phyloP scores from a whole-genome alignment of 2,888 invertebrate species.

The Neoitamus cyanurus region DNA sequence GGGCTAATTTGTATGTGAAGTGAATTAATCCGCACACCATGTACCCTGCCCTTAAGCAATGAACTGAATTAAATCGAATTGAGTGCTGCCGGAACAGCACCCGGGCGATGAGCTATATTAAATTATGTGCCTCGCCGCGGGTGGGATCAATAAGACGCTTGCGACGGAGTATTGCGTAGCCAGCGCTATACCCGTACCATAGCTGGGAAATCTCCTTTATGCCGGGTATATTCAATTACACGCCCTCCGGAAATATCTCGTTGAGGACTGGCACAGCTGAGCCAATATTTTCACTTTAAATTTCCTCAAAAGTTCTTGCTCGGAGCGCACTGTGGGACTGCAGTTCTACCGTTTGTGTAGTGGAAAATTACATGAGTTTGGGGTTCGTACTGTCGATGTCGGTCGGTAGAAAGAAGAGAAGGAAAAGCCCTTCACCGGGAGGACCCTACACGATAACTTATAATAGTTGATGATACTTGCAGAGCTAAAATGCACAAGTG shows the following conservation, averaged over 20 bases:
- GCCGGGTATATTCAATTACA: conserved; percentile 1
- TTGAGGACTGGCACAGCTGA: not conserved
- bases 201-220: not conserved
- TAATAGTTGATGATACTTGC: not conserved
- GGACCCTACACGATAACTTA: not conserved
- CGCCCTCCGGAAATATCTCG: not conserved
- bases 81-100: not conserved
- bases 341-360: not conserved
- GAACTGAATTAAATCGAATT: not conserved
- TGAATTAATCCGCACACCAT: not conserved
- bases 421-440: not conserved
- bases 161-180: not conserved
- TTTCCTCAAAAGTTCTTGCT: not conserved
- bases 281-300: not conserved
- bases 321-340: not conserved
- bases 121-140: not conserved
- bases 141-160: not conserved
- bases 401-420: not conserved
- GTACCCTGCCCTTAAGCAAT: not conserved
- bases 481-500: not conserved
- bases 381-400: not conserved
- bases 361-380: not conserved
- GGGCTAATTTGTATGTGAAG: not conserved
- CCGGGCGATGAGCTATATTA: not conserved
- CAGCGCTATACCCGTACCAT: not conserved